Evolutionary conservation across 2,888 invertebrate species (phyloP), one percentile per base, ranked within the genome.

Genomic region (Hololepta plana): DNA sequence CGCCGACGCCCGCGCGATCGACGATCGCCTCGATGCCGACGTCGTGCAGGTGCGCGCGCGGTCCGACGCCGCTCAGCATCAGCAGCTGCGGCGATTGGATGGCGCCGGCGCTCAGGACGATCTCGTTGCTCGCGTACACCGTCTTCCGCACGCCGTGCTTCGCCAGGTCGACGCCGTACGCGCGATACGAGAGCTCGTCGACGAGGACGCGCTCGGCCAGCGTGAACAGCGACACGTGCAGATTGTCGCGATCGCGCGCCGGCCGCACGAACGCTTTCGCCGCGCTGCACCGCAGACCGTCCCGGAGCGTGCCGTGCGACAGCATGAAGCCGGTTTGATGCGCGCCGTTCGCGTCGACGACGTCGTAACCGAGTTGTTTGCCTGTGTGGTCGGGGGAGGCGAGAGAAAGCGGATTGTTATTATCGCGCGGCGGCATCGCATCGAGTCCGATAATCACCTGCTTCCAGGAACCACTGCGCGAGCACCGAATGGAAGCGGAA

Each of bases 61-160:
- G 72, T 3, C 82, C 81, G 7, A 87, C 62, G 1, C 90, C 90
- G 2, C 85, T 82, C 20, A 90, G 47, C 81, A 87, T 80, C 15
- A 91, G 57, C 10, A 90, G 42, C 45, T 90, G 87, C 0, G 88
- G 85, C 3, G 81, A 72, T 43, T 80, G 77, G 34, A 90, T 62
- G 1, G 84, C 54, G 2, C 90, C 95, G 1, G 84, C 84, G 10
- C 84, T 74, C 19, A 95, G 48, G 33, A 95, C 76, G 0, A 93
- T 68, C 53, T 90, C 90, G 40, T 65, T 70, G 5, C 59, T 61
- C 0, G 76, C 77, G 33, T 53, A 58, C 1, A 73, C 62, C 5
- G 54, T 57, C 35, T 36, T 39, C 26, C 39, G 51, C 3, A 55
- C 47, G 2, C 62, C 63, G 22, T 62, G 48, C 41, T 70, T 70